These are phyloP conservation scores for Cygnus buccinator DNA, from an alignment of 2,113 vertebrate genomes.

Conservation along the genomic window DNA sequence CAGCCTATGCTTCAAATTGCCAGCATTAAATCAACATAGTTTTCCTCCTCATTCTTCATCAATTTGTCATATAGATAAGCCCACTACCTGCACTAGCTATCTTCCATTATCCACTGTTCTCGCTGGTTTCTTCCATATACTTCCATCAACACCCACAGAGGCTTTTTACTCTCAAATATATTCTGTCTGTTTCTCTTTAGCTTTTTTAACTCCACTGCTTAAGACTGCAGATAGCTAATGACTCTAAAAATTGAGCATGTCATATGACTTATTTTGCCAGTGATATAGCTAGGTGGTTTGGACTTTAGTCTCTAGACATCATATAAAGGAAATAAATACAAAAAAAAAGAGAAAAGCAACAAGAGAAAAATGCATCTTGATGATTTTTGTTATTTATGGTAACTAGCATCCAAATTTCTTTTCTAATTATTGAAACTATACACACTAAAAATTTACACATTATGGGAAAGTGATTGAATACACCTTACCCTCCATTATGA, in stretches of 20 bases:
- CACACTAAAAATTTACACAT: background rate
- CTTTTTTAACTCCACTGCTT: conserved; percentile 44
- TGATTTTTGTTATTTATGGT: background rate
- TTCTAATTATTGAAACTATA: background rate
- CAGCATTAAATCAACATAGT: conserved; percentile 73
- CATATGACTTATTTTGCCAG: conserved; percentile 30
- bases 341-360: background rate
- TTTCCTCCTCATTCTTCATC: conserved; percentile 71
- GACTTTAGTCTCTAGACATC: conserved; percentile 11
- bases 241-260: conserved; percentile 45
- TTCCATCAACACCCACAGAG: conserved; percentile 67
- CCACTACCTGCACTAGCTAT: conserved; percentile 62
- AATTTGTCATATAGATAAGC: conserved; percentile 75
- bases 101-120: conserved; percentile 71
- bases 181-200: conserved; percentile 33
- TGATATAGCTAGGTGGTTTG: background rate
- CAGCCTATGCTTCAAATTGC: conserved; percentile 72
- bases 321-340: background rate
- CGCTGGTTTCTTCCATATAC: conserved; percentile 59
- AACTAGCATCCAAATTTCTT: background rate
- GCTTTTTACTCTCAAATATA: conserved; percentile 54
- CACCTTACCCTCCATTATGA: background rate
- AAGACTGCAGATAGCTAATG: conserved; percentile 54
- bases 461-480: background rate
- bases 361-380: background rate